Base-by-base conservation (phyloP, 2,797 vertebrate genomes). In the Acanthurus lineatus region DNA sequence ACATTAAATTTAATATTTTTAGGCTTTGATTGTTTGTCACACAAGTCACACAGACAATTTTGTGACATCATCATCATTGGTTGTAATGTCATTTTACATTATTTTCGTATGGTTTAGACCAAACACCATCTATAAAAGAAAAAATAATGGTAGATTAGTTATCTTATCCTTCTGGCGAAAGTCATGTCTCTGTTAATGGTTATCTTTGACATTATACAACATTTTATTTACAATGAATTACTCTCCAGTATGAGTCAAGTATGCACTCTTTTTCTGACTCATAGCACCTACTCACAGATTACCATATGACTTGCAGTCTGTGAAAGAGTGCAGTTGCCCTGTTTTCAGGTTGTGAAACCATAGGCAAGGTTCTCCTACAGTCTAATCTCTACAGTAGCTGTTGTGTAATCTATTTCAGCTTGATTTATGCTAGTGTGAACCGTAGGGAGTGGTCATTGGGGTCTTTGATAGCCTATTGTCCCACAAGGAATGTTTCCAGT, bases 381-480 rank as follows among this genome's bases (percentile, higher is more conserved):
- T 28, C 56, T 73, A n/a, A 77, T 48, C 48, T 59, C 53, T 82
- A 79, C 52, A 54, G 16, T 25, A 20, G 54, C 42, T 51, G 84
- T 91, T 91, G 89, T 88, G 69, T 83, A 92, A 93, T 83, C 86
- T 75, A 75, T 60, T 64, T 20, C 64, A 78, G 73, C 63, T 63
- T 38, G 62, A 79, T 83, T 81, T 69, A 82, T 57, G 76, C 76
- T 57, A 32, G 28, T 75, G 79, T 81, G 81, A 89, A 82, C 66
- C 74, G 61, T 61, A 86, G 89, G 91, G 92, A 86, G 92, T 86
- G 89, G 90, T 72, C 73, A 49, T 16, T 52, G 35, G 79, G 87
- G 81, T 86, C 89, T 83, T 79, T 89, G 90, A 93, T 91, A 84
- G 87, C 88, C 89, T 53, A 94, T 94, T 94, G 92, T 94, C 88